phyloP scores from a whole-genome alignment of 2,113 vertebrate species.

The Cranoglanis bouderius region DNA sequence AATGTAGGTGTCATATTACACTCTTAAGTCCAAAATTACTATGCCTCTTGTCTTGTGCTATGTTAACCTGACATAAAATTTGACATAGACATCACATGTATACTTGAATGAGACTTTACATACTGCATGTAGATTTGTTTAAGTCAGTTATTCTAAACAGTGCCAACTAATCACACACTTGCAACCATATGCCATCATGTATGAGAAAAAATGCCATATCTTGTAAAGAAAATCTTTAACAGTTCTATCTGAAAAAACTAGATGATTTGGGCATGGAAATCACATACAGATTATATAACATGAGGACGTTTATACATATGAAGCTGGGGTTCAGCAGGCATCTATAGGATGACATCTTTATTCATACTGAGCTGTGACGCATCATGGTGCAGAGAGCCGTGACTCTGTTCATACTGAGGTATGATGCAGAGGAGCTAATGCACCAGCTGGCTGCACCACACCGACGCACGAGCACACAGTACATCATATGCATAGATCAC shows the following conservation, averaged over 20 bases:
- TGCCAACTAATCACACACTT: background rate
- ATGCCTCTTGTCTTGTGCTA: background rate
- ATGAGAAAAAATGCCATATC: background rate
- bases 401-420: slow-evolving; percentile 35
- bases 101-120: background rate
- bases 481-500: slow-evolving; percentile 12
- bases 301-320: background rate
- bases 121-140: background rate
- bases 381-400: slow-evolving; percentile 39
- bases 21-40: background rate
- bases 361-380: slow-evolving; percentile 17
- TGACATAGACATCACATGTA: background rate
- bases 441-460: slow-evolving; percentile 18
- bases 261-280: background rate
- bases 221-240: background rate
- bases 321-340: background rate
- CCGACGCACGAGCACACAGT: slow-evolving; percentile 15
- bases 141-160: background rate
- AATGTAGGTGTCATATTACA: background rate
- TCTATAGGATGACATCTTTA: slow-evolving; percentile 10
- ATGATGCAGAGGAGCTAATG: slow-evolving; percentile 35
- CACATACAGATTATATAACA: background rate
- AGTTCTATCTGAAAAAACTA: background rate
- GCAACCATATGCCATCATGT: background rate
- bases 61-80: background rate